These are phyloP conservation scores for Hydrotaea diabolus DNA, from an alignment of 2,888 invertebrate genomes.

Conservation along the genomic window DNA sequence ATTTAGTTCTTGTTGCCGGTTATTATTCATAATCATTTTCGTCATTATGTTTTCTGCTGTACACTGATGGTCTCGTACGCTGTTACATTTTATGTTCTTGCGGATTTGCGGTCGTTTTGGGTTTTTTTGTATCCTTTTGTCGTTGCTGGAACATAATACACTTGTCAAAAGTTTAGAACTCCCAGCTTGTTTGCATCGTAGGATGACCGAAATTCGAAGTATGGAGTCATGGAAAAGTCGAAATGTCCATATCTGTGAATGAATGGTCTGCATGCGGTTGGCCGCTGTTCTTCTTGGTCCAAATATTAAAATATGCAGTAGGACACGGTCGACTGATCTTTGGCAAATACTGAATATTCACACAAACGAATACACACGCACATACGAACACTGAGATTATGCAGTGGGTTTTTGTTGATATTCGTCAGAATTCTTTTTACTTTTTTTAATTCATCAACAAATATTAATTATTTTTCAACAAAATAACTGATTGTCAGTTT, in stretches of 20 bases:
- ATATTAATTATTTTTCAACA: neutral
- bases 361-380: neutral
- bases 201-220: neutral
- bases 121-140: neutral
- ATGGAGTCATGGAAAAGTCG: neutral
- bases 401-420: neutral
- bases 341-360: constrained; percentile 5
- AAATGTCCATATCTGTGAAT: neutral
- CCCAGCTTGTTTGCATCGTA: neutral
- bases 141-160: constrained; percentile 14
- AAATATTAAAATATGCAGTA: constrained; percentile 17
- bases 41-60: constrained; percentile 17
- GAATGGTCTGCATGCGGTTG: neutral
- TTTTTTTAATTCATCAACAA: neutral
- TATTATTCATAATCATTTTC: constrained; percentile 37
- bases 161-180: constrained; percentile 18
- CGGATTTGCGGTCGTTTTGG: neutral
- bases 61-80: neutral
- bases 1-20: neutral
- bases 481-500: neutral
- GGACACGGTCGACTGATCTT: neutral
- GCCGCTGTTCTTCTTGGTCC: neutral
- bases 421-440: neutral
- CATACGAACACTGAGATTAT: neutral
- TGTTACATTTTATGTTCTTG: neutral